Conservation (phyloP, 2,113 vertebrate genomes). For the Pimephales promelas region DNA sequence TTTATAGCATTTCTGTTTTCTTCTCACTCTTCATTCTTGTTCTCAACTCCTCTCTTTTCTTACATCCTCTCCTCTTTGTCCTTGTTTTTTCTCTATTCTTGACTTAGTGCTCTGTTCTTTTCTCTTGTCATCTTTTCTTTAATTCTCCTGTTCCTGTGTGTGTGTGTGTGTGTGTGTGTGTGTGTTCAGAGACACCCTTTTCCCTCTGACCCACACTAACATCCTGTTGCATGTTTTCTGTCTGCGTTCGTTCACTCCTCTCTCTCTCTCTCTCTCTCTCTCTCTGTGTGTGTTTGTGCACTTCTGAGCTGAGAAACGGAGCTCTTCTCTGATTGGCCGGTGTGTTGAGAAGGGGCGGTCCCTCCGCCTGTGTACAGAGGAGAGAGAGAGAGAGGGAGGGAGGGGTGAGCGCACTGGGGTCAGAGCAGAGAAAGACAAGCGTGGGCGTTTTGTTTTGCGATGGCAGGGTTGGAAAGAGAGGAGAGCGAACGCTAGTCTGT, state of each 20-base stretch:
- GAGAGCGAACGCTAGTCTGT: slow-evolving; percentile 66
- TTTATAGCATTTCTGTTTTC: too few species aligned
- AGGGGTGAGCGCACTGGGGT: background rate
- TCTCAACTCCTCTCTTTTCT: too few species aligned
- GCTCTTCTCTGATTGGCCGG: slow-evolving; percentile 70
- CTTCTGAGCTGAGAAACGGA: slow-evolving; percentile 69
- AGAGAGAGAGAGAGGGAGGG: slow-evolving; percentile 50
- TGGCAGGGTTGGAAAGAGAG: slow-evolving; percentile 77
- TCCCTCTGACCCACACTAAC: slow-evolving; percentile 58
- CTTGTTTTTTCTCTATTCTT: background rate
- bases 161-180: too few species aligned
- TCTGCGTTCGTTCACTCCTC: slow-evolving; percentile 7
- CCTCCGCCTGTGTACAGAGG: slow-evolving; percentile 62
- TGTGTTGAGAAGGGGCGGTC: slow-evolving; percentile 61
- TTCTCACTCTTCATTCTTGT: background rate
- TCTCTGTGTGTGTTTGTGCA: slow-evolving; percentile 64
- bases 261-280: too few species aligned
- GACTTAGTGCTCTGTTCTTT: background rate
- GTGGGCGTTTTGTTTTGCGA: slow-evolving; percentile 85
- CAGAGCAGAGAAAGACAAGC: slow-evolving; percentile 64
- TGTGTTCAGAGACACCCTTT: background rate
- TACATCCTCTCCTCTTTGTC: background rate
- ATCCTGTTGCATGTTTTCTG: slow-evolving; percentile 57
- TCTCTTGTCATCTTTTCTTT: background rate
- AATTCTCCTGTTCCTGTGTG: background rate